Evolutionary conservation across 2,113 vertebrate genomes (phyloP), one percentile per base, ranked within the genome.

Genomic region (Uria aalge): DNA sequence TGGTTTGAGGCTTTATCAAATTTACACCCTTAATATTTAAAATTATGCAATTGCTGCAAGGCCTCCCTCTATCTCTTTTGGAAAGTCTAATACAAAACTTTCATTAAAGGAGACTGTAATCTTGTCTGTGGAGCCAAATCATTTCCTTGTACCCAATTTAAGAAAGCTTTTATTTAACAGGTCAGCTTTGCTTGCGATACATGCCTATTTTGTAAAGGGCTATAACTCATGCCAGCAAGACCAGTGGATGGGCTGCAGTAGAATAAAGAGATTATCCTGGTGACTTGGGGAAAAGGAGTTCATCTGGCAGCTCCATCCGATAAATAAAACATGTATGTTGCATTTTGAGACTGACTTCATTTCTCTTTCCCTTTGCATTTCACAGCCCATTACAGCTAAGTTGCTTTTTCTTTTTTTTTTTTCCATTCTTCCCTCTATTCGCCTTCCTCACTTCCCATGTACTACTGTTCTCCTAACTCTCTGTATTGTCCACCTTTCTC

Each of bases 1-100:
- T 96, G 69, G 79, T 94, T 97, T 95, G 89, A 94, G 92, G 95
- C 81, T 89, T 92, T 67, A 94, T 96, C 53, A 85, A 94, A 96
- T 94, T 92, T 93, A 91, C 47, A 93, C 69, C 71, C 91, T 96
- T 90, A 96, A 91, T 97, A 96, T 95, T 95, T 96, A 91, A 97
- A 97, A 96, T 92, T 94, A 97, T 96, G 89, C 92, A 94, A 67
- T 85, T 84, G 95, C 97, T 96, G 45, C 67, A 78, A 97, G 96
- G 89, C 88, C 48, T 96, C 85, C 74, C 82, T 96, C 91, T 92
- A 36, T 88, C 85, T 81, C 68, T 94, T 93, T 83, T 41, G 55
- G 32, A 92, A 92, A 97, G n/a, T 40, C 82, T 88, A 64, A 95
- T 63, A 89, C 66, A 92, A 93, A 95, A 95, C 66, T 93, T 96